Conservation (phyloP, 2,797 vertebrate species). For the Rhinophrynus dorsalis region DNA sequence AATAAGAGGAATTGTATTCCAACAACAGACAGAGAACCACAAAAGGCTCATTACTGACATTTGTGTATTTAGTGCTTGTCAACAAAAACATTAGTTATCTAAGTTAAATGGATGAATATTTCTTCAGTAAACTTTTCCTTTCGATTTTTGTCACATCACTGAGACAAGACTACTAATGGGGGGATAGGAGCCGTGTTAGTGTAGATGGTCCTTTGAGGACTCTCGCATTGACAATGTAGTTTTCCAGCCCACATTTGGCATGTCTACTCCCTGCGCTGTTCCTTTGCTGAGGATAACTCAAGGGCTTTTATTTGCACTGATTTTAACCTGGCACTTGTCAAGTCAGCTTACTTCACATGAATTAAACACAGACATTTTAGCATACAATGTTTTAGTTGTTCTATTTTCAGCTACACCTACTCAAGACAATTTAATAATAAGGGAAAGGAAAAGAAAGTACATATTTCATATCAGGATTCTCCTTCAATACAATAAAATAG, state of each 20-base stretch:
- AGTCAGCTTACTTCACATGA: background rate
- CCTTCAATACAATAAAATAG: background rate
- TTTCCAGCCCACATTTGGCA: background rate
- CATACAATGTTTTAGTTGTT: constrained; percentile 3
- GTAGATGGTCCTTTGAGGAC: constrained; percentile 6
- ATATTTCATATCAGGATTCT: background rate
- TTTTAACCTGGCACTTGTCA: constrained; percentile 19
- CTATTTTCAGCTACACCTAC: background rate
- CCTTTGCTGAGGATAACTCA: background rate
- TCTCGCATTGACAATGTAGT: background rate
- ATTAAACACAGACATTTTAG: background rate
- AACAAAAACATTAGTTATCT: too few species aligned
- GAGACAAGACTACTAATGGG: background rate
- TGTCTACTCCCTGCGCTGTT: background rate
- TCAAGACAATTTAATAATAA: background rate
- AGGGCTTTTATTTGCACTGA: constrained; percentile 14
- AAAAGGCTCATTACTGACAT: too few species aligned
- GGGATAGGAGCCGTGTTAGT: background rate
- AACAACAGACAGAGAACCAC: too few species aligned
- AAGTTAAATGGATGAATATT: too few species aligned
- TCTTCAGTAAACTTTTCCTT: too few species aligned
- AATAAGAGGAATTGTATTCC: too few species aligned
- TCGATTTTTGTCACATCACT: constrained; percentile 6
- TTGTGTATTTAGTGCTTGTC: too few species aligned
- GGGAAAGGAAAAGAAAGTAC: background rate